Conservation (phyloP, 1,140 invertebrate genomes). For the Marisa cornuarietis region DNA sequence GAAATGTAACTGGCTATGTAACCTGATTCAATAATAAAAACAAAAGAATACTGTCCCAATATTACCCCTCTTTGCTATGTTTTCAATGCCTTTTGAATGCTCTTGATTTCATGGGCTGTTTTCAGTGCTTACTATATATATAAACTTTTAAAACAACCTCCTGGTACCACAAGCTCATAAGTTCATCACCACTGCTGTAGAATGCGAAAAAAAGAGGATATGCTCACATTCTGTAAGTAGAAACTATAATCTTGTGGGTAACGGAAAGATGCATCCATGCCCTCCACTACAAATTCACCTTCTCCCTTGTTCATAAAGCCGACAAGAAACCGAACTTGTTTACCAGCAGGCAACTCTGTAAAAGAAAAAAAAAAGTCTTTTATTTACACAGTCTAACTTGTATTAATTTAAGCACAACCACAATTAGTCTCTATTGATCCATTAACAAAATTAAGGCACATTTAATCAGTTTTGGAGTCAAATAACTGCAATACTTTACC, state of each 20-base stretch:
- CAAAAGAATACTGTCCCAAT: too few relatives aligned
- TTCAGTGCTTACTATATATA: too few relatives aligned
- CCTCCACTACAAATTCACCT: slow-evolving; percentile 88
- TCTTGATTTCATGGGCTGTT: too few relatives aligned
- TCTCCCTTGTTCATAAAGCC: slow-evolving; percentile 95
- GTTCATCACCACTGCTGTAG: too few relatives aligned
- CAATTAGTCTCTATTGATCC: too few relatives aligned
- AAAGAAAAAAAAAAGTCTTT: slow-evolving; percentile 18
- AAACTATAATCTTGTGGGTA: slow-evolving; percentile 99
- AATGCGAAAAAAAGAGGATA: not conserved
- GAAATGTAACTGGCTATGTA: not conserved
- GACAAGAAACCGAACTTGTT: slow-evolving; percentile 92
- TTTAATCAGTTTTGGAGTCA: too few relatives aligned
- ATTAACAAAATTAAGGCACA: too few relatives aligned
- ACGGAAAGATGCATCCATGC: slow-evolving; percentile 95
- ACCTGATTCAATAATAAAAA: not conserved
- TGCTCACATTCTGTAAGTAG: slow-evolving; percentile 89
- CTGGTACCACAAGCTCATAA: too few relatives aligned
- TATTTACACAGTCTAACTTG: not conserved
- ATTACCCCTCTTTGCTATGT: too few relatives aligned
- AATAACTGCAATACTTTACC: not conserved
- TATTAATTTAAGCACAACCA: not conserved
- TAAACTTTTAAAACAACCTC: too few relatives aligned
- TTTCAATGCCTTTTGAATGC: too few relatives aligned
- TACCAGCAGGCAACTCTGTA: slow-evolving; percentile 90